phyloP scores from a whole-genome alignment of 2,797 vertebrate species.

The Scleropages formosus region DNA sequence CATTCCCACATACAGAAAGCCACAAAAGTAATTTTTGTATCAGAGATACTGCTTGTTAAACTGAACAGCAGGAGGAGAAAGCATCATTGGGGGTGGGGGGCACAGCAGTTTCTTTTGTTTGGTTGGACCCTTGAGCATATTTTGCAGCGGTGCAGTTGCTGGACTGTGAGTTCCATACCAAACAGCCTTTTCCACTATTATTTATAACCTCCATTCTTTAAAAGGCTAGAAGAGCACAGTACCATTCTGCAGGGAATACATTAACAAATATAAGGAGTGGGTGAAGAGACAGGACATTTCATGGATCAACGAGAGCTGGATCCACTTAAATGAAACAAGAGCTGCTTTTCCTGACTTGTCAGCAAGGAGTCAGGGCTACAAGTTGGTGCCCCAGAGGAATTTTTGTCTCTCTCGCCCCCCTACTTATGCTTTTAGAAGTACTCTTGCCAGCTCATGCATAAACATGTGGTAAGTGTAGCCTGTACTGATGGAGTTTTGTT shows the following conservation, averaged over 20 bases:
- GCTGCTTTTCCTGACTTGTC: conserved; percentile 77
- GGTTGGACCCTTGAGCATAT: conserved; percentile 80
- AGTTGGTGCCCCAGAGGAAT: conserved; percentile 73
- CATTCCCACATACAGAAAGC: conserved; percentile 86
- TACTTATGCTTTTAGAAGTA: conserved; percentile 67
- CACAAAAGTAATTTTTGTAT: too few species aligned
- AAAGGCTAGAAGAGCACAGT: conserved; percentile 83
- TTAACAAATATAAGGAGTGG: conserved; percentile 91
- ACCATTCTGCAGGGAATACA: conserved; percentile 85
- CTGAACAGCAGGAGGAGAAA: conserved; percentile 78
- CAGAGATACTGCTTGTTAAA: conserved; percentile 79
- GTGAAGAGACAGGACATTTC: conserved; percentile 91
- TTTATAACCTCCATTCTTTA: conserved; percentile 86
- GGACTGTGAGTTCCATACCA: conserved; percentile 76
- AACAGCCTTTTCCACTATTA: conserved; percentile 83
- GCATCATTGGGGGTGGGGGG: conserved; percentile 48
- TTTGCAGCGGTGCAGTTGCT: conserved; percentile 80
- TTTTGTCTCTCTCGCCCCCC: conserved; percentile 30
- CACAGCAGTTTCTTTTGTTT: conserved; percentile 51
- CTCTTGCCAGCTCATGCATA: conserved; percentile 74
- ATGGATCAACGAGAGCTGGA: conserved; percentile 91
- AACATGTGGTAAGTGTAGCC: conserved; percentile 67
- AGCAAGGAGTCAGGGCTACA: conserved; percentile 65
- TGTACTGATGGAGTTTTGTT: conserved; percentile 35
- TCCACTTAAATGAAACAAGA: conserved; percentile 89